phyloP scores from a whole-genome alignment of 2,797 vertebrate species.

The Zalophus californianus region DNA sequence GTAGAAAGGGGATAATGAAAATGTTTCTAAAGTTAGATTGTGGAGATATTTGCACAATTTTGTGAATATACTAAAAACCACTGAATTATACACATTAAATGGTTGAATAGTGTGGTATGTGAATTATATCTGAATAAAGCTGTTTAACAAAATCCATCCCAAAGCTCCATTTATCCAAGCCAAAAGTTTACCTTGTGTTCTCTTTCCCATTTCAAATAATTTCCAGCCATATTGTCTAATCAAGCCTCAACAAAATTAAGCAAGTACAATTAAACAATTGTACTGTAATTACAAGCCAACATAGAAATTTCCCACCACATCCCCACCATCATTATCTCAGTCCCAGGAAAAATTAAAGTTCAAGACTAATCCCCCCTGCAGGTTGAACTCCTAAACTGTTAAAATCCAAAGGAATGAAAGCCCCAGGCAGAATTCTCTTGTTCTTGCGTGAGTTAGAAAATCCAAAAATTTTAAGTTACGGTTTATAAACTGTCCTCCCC shows the following conservation, averaged over 20 bases:
- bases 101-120: neutral
- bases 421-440: neutral
- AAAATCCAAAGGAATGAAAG: neutral
- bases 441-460: neutral
- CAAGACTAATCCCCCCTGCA: neutral
- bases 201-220: neutral
- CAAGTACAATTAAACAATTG: neutral
- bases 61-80: neutral
- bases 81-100: neutral
- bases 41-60: neutral
- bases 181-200: neutral
- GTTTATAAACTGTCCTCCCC: neutral
- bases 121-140: neutral
- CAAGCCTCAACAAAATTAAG: neutral
- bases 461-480: neutral
- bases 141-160: neutral
- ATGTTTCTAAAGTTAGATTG: slow-evolving; percentile 1
- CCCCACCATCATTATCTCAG: neutral
- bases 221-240: neutral
- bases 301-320: neutral
- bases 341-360: neutral
- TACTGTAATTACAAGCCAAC: neutral
- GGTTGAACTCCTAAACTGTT: neutral
- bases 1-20: neutral
- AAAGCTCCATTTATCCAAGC: neutral